A percentile compares a stretch with the other conserved stretches of the same genome.
These are phyloP conservation scores for Hydrotaea cyrtoneurina DNA, from an alignment of 2,888 invertebrate species.

Conservation along the genomic window DNA sequence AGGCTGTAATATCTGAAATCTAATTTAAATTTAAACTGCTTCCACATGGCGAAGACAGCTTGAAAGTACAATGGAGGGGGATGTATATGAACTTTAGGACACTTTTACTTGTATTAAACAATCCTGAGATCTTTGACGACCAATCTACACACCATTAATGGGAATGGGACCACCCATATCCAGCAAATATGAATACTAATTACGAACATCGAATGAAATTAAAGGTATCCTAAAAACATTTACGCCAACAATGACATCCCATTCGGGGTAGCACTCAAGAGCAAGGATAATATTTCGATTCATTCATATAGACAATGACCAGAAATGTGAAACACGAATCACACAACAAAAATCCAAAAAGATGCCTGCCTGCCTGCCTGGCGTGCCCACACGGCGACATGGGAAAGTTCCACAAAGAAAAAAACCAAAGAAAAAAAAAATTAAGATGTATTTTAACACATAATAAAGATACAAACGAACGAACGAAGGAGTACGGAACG, in stretches of 20 bases:
- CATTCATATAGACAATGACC: slow-evolving; percentile 56
- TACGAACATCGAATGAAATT: background rate
- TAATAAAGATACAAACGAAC: slow-evolving; percentile 48
- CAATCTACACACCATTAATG: too few species aligned
- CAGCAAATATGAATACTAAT: too few species aligned
- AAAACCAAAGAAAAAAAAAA: too few species aligned
- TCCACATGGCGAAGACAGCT: too few species aligned
- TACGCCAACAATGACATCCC: background rate
- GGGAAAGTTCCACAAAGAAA: slow-evolving; percentile 59
- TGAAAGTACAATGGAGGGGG: too few species aligned
- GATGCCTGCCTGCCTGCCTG: too few species aligned
- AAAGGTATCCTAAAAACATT: background rate
- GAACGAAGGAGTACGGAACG: slow-evolving; percentile 28
- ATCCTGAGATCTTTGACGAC: too few species aligned
- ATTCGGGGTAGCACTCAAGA: slow-evolving; percentile 29
- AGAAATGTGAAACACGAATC: slow-evolving; percentile 29
- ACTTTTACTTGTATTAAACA: too few species aligned
- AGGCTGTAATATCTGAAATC: too few species aligned
- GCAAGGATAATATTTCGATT: slow-evolving; percentile 57
- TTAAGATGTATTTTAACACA: slow-evolving; percentile 55
- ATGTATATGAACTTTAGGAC: too few species aligned
- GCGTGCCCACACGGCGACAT: slow-evolving; percentile 62
- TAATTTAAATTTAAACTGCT: too few species aligned
- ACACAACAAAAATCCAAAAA: slow-evolving; percentile 27
- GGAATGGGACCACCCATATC: too few species aligned